Base-by-base conservation (phyloP, 2,888 invertebrate species). In the Steromphala cineraria region DNA sequence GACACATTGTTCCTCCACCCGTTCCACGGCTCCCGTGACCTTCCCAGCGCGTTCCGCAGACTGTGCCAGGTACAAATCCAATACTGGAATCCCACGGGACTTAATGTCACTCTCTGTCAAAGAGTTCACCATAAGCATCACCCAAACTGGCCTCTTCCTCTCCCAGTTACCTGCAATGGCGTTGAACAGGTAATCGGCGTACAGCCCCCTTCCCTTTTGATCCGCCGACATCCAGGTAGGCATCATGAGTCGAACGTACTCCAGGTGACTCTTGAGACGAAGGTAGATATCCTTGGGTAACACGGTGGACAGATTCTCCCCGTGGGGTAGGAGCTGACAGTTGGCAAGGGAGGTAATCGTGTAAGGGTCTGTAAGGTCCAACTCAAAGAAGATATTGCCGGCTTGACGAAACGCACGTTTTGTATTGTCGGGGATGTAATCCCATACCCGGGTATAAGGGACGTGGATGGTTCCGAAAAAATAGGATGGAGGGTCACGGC, bases 381-480 rank as follows among this genome's bases (percentile, higher is more conserved):
- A 91, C 87, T 95, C 95, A 88, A 95, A 94, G 88, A 94, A 93
- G 21, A 95, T 93, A 52, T 93, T 92, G 82, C 95, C 94, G 8
- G 94, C 90, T 24, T 91, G 88, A 17, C 91, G 88, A 89, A 95
- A 95, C n/a, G 95, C 95, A 78, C 92, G 88, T 85, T 94, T 94
- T 76, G 93, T 94, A 84, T 94, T 94, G 62, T 93, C 92, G 24
- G 95, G 94, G 78, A 95, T 94, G 92, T 91, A 92, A 88, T 94
- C 93, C 95, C 95, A 95, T 40, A 95, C 94, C 78, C 93, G 90
- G 10, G 94, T 94, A 89, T 95, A 95, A 0, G 95, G 94, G 19
- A 95, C 95, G 90, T 95, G 95, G 85, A 95, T 95, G 15, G 95
- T 95, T 46, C 95, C 95, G 88, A 95, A 95, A 84, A 95, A 93